A percentile compares a stretch with the other conserved stretches of the same genome.
Evolutionary conservation across 2,797 vertebrate genomes (phyloP).

Genomic region (Xiphorhynchus erythropygius): DNA sequence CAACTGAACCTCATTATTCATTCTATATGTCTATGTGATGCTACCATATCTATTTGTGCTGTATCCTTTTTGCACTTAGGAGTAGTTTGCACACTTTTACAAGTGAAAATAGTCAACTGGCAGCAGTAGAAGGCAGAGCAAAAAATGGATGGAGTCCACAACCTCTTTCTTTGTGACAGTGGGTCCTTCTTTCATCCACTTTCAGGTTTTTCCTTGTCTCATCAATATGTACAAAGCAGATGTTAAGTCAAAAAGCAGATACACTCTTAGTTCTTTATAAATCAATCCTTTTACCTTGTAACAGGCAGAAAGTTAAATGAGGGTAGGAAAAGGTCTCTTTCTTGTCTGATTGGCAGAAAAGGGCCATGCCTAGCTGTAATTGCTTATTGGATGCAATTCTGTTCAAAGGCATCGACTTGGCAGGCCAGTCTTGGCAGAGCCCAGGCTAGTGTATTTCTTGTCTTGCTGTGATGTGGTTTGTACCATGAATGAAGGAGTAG

Average conservation of each 20-base stretch:
- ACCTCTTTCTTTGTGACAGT: slow-evolving; percentile 40
- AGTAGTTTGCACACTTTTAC: slow-evolving; percentile 66
- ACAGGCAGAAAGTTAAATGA: slow-evolving; percentile 57
- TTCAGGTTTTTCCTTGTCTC: slow-evolving; percentile 28
- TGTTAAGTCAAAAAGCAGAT: slow-evolving; percentile 61
- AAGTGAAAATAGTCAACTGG: slow-evolving; percentile 68
- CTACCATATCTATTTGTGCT: slow-evolving; percentile 74
- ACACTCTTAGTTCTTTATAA: slow-evolving; percentile 41
- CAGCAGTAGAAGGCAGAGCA: slow-evolving; percentile 65
- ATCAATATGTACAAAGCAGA: slow-evolving; percentile 38
- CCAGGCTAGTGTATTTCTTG: not conserved
- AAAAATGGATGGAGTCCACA: slow-evolving; percentile 52
- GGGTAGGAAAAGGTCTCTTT: slow-evolving; percentile 2
- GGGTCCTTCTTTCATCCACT: slow-evolving; percentile 45
- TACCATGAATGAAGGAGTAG: not conserved
- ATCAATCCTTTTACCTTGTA: slow-evolving; percentile 60
- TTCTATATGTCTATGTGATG: slow-evolving; percentile 55
- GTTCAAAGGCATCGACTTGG: slow-evolving; percentile 48
- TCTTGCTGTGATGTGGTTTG: not conserved
- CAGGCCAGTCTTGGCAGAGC: not conserved
- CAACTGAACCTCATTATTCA: slow-evolving; percentile 74
- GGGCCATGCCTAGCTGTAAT: slow-evolving; percentile 33
- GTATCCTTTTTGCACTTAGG: slow-evolving; percentile 69
- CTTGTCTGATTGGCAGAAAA: slow-evolving; percentile 45
- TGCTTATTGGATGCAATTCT: slow-evolving; percentile 41